Base-by-base conservation (phyloP, 1,140 invertebrate species). In the Bombus polaris region DNA sequence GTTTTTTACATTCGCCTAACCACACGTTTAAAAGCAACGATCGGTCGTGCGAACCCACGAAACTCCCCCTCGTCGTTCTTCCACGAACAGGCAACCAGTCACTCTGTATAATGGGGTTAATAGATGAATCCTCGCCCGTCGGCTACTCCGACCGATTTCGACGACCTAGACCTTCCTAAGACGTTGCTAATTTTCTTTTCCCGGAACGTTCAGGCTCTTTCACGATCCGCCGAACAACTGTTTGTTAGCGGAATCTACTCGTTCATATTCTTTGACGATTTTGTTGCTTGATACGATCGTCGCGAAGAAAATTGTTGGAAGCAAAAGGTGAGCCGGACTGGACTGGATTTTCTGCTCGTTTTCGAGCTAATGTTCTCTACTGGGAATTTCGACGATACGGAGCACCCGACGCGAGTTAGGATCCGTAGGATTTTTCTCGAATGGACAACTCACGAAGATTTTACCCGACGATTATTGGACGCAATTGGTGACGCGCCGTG, bases 41-140 rank as follows among this genome's bases (percentile, higher is more conserved):
- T 92, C 91, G 90, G 88, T 93, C 93, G 92, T 91, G 93, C 92
- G 91, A 93, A 78, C 85, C 88, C 83, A 84, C 62, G 86, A 78
- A 86, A 72, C 80, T 86, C 35, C 66, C 83, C 53, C 35, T 53
- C 6, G 71, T 66, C 39, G 78, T 47, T 53, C 79, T 71, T 79
- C 71, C 71, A 81, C 68, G 82, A 89, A 80, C 66, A 89, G 80
- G 74, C 85, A 88, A 81, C 85, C 81, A 89, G 91, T 90, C 66
- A 81, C 89, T 81, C 85, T 68, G 87, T 85, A 87, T 89, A 90
- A 94, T 87, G 85, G 92, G 47, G 87, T 91, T 85, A 87, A 92
- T 91, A 92, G 89, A 94, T 92, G 91, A 92, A 94, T 92, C 18
- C 47, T 53, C 47, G 18, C 72, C 72, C 76, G 35, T 86, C 87